A percentile compares a stretch with the other conserved stretches of the same genome.
These are phyloP conservation scores for Catocala sponsa DNA, from an alignment of 2,888 invertebrate species.

Conservation along the genomic window DNA sequence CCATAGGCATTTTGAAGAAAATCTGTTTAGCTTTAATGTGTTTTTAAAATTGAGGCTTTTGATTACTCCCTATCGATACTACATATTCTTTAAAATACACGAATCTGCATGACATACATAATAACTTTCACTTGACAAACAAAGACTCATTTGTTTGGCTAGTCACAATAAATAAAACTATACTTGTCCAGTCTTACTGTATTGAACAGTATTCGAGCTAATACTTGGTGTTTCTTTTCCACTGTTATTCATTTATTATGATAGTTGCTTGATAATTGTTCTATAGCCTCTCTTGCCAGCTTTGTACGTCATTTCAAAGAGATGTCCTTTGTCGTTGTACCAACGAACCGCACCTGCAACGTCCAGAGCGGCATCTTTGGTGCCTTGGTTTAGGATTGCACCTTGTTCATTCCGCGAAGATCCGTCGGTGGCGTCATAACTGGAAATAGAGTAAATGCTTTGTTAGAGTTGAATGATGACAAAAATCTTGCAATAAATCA, in stretches of 20 bases:
- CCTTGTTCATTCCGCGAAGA: slow-evolving; percentile 85
- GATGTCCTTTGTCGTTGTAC: slow-evolving; percentile 81
- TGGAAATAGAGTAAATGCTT: slow-evolving; percentile 54
- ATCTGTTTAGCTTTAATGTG: neutral
- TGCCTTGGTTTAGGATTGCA: slow-evolving; percentile 71
- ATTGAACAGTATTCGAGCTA: slow-evolving; percentile 46
- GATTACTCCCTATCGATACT: too few species aligned
- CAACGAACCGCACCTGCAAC: slow-evolving; percentile 82
- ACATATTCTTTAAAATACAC: too few species aligned
- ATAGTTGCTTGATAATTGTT: slow-evolving; percentile 79
- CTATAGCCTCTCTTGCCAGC: slow-evolving; percentile 83
- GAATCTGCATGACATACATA: too few species aligned
- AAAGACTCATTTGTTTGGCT: neutral
- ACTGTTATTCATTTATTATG: slow-evolving; percentile 45
- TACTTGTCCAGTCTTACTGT: slow-evolving; percentile 60
- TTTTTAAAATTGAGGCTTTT: too few species aligned
- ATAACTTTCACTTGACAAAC: neutral
- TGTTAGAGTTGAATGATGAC: neutral
- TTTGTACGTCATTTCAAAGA: slow-evolving; percentile 85
- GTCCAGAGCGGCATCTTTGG: slow-evolving; percentile 73
- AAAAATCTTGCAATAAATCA: too few species aligned
- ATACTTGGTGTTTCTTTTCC: slow-evolving; percentile 35
- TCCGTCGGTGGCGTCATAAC: slow-evolving; percentile 86
- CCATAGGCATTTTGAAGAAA: neutral
- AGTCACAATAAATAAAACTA: slow-evolving; percentile 42